Evolutionary conservation across 2,113 vertebrate genomes (phyloP).

Genomic region (Neotragus moschatus): DNA sequence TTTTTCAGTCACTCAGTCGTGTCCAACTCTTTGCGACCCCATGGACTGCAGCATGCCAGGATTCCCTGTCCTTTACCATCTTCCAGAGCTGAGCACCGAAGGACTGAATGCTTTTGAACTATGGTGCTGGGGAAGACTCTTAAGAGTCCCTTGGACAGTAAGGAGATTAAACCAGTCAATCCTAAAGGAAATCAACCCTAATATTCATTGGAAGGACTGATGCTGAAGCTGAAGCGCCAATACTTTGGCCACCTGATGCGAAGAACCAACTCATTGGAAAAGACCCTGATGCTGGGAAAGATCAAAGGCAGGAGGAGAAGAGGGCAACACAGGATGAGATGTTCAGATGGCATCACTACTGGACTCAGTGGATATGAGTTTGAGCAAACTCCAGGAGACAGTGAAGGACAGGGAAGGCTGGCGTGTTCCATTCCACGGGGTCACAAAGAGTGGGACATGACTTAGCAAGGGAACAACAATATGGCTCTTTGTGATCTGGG

Average conservation of each 20-base stretch:
- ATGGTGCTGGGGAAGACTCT: not conserved
- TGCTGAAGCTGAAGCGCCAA: not conserved
- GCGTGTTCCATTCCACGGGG: not conserved
- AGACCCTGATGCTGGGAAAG: not conserved
- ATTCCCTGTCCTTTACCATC: not conserved
- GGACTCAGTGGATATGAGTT: not conserved
- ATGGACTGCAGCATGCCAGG: not conserved
- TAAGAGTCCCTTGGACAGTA: not conserved
- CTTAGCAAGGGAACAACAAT: not conserved
- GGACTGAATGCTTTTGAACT: not conserved
- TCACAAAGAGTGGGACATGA: not conserved
- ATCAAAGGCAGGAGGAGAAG: not conserved
- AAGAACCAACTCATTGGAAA: not conserved
- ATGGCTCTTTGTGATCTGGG: not conserved
- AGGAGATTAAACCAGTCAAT: not conserved
- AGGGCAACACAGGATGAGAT: not conserved
- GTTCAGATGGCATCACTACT: not conserved
- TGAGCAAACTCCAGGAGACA: not conserved
- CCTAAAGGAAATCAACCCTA: not conserved
- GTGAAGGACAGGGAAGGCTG: not conserved
- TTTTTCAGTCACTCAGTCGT: not conserved
- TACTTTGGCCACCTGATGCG: not conserved
- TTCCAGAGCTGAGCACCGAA: not conserved
- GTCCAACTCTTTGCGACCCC: not conserved
- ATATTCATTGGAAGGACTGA: not conserved